Evolutionary conservation across 2,888 invertebrate species (phyloP).

Genomic region (Tipula lateralis): DNA sequence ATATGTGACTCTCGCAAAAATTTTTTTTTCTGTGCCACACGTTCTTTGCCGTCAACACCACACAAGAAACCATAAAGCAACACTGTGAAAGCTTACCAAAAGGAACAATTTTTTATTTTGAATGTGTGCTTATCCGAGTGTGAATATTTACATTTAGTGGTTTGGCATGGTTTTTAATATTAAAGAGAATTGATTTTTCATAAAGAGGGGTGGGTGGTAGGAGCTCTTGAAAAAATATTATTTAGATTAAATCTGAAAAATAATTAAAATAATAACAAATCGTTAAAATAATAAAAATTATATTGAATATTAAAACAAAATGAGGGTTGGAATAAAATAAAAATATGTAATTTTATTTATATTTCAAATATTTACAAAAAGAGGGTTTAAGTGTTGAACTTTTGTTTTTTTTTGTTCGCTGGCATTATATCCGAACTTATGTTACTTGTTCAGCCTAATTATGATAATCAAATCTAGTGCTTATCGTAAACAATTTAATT

Average conservation of each 20-base stretch:
- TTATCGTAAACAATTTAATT: not conserved
- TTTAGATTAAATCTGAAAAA: not conserved
- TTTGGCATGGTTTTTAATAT: not conserved
- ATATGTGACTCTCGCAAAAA: not conserved
- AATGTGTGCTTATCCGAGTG: not conserved
- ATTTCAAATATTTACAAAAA: not conserved
- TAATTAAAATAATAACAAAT: slow-evolving; percentile 24
- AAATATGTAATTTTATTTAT: not conserved
- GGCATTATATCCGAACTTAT: not conserved
- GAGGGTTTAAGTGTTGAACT: not conserved
- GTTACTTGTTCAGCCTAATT: not conserved
- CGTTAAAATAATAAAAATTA: slow-evolving; percentile 8
- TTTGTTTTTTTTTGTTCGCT: not conserved
- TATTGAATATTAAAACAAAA: slow-evolving; percentile 1
- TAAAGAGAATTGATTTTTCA: not conserved
- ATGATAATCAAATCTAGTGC: not conserved
- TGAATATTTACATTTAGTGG: not conserved
- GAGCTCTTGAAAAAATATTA: not conserved
- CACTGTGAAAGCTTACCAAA: not conserved
- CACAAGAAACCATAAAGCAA: not conserved
- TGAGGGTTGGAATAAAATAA: not conserved
- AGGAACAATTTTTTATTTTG: not conserved
- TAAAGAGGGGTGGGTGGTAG: not conserved
- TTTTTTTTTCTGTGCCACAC: not conserved
- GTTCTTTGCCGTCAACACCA: not conserved